Evolutionary conservation across 2,888 invertebrate genomes (phyloP), one percentile per base, ranked within the genome.

Genomic region (Pasiphila rectangulata): DNA sequence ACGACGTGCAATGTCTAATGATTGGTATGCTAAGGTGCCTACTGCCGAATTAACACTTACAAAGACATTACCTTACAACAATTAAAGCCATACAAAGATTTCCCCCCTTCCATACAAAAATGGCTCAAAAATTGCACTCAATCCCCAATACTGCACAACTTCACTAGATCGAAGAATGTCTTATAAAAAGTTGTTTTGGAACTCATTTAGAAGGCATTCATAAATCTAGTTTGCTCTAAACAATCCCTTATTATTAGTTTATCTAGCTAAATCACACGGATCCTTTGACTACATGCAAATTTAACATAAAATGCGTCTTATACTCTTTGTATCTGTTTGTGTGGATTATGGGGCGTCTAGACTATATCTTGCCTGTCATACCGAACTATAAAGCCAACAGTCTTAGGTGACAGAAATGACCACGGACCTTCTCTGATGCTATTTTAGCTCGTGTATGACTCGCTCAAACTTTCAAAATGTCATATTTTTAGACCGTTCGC

Each of bases 251-350:
- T 9, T 17, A 20, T 21, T 45, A 50, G 45, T 55, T 67, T 69
- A 72, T 45, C 77, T 82, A 32, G 17, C 32, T 32, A 84, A 57
- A 84, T 84, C 83, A 84, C 83, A 83, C 69, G 67, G 65, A 77
- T 69, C 70, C 66, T 73, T 64, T 75, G 77, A 79, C 76, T 79
- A 69, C 62, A 54, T 64, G 70, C 60, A 65, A 69, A 71, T 71
- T 67, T 70, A 63, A 59, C 65, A 59, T 63, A 59, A 69, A 75
- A 81, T 75, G 73, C 72, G 69, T 61, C 44, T 16, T 34, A 40
- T 32, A 43, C 39, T 37, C 35, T 43, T 43, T 48, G 35, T 36
- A 17, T 16, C 10, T n/a, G n/a, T 34, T 20, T 39, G 12, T 23
- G 20, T 36, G 30, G 44, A 40, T 40, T 25, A 29, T 36, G 36